Evolutionary conservation across 64 coral and sea anemone genomes (phyloP), one percentile per base, ranked within the genome.

Genomic region (Porites lutea): DNA sequence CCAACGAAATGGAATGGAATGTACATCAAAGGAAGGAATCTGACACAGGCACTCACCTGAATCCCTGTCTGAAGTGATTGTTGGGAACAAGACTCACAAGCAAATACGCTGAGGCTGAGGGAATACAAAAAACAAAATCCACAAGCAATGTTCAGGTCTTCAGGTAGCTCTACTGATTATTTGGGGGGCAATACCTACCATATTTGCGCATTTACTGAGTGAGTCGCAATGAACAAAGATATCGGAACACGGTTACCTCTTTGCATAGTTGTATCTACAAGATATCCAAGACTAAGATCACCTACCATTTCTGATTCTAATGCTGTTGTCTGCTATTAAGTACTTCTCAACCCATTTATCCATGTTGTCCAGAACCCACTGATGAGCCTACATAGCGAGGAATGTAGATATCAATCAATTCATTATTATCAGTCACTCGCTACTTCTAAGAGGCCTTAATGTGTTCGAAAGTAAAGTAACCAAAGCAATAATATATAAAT

Each of bases 351-450:
- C 97, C 97, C 97, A 99, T 46, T 91, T 93, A 71, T 94, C 92
- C 97, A 99, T 92, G 74, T 99, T 96, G 47, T 96, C 91, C 15
- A 99, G 43, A 4, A 99, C 97, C 91, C 94, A 99, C 48, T 99
- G 97, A 52, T 96, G 97, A 37, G 97, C 97, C 97, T 99, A 68
- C 5, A 19, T 65, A 22, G 72, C 13, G 9, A 67, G 63, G 23
- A 72, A 61, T 20, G n/a, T 19, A 69, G 48, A 73, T 0, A 22
- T 37, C 15, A 78, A 37, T 37, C 27, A 37, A 37, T 37, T 37
- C 0, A 37, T 37, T 37, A n/a, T n/a, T n/a, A n/a, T n/a, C n/a
- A n/a, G n/a, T n/a, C n/a, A n/a, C n/a, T n/a, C n/a, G n/a, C n/a
- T n/a, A n/a, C n/a, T n/a, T n/a, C n/a, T n/a, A n/a, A n/a, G n/a